Base-by-base conservation (phyloP, 2,113 vertebrate genomes). In the Varanus salvator region DNA sequence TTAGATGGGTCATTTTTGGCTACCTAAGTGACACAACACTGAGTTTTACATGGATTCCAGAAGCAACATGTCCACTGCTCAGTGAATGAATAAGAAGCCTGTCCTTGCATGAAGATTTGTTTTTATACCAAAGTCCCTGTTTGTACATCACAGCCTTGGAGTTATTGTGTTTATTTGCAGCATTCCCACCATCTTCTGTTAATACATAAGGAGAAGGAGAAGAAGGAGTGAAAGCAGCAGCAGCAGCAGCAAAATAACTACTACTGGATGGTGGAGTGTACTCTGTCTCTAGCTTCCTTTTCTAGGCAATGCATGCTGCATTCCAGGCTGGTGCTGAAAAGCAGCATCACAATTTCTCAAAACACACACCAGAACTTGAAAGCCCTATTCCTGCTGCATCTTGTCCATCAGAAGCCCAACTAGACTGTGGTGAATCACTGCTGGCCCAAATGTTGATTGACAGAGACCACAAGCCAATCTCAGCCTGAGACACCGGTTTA, bases 361-460 rank as follows among this genome's bases (percentile, higher is more conserved):
- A 60, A n/a, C 0, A 3, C 3, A 54, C 1, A 54, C 48, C 0
- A 27, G 88, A 85, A 48, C 0, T 0, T 27, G 92, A 89, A 38
- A 86, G 90, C 88, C 91, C 23, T 0, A 12, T 72, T 52, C 77
- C 23, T 1, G 25, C n/a, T 0, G 0, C 27, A 1, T 7, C n/a
- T 6, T 81, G 91, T 82, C 2, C 86, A 29, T 69, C 17, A 66
- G 0, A 0, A 60, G 54, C 71, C 84, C 17, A 3, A 0, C 0
- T 0, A 91, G 54, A 64, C 34, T 90, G 71, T 0, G 1, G 52
- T 60, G 88, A 38, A 86, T 69, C 81, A 76, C 81, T 34, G 80
- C 5, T 27, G 0, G 0, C n/a, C 52, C 77, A 57, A 44, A 8
- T 0, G 48, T 6, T 19, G 80, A 89, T 7, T 74, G 48, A 84